These are phyloP conservation scores for Amphiura filiformis DNA, from an alignment of 35 echinoderm and acorn worm species.

Conservation along the genomic window DNA sequence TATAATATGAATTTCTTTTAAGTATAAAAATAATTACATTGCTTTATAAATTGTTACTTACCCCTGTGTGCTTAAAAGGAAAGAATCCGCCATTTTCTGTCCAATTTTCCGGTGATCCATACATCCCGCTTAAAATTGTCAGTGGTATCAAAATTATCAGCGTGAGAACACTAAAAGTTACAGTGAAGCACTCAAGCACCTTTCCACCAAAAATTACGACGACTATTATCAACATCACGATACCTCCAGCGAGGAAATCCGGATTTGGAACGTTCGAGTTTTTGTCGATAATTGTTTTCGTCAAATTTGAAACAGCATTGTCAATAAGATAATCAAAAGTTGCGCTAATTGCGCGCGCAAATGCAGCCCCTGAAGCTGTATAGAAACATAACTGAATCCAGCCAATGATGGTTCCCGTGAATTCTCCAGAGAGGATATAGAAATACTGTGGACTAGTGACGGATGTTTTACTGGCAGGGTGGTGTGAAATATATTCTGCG, in stretches of 20 bases:
- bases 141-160: neutral
- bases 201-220: constrained; percentile 23
- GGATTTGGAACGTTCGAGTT: neutral
- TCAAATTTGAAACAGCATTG: constrained; percentile 8
- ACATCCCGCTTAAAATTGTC: constrained; percentile 21
- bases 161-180: constrained; percentile 1
- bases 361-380: neutral
- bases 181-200: neutral
- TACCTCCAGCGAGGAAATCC: constrained; percentile 14
- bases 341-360: constrained; percentile 11
- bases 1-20: no score
- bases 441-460: constrained; percentile 16
- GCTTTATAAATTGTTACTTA: no score
- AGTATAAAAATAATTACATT: no score
- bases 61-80: constrained; percentile 22
- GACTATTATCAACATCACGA: neutral
- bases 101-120: neutral
- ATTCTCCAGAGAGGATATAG: constrained; percentile 44
- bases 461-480: neutral
- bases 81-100: neutral
- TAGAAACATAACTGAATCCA: constrained; percentile 29
- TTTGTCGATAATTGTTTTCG: neutral
- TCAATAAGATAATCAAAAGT: constrained; percentile 30
- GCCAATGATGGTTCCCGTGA: constrained; percentile 9
- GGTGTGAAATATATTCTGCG: constrained; percentile 39